These are phyloP conservation scores for Uloborus plumipes DNA, from an alignment of 2,888 invertebrate genomes.

Conservation along the genomic window DNA sequence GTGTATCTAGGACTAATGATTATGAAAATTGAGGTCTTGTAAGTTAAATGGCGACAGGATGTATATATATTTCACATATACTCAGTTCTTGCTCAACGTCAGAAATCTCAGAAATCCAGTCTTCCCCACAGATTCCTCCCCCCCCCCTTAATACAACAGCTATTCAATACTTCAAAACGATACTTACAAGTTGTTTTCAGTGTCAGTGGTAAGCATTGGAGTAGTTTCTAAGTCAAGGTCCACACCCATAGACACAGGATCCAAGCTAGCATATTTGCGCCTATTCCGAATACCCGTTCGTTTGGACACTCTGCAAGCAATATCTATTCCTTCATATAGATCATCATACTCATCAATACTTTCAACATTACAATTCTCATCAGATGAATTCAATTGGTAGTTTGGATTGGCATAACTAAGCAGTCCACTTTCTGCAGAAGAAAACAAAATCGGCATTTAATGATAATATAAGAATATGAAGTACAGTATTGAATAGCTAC, in stretches of 20 bases:
- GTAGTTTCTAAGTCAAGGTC: constrained; percentile 70
- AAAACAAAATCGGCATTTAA: constrained; percentile 40
- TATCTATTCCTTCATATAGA: constrained; percentile 80
- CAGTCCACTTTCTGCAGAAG: constrained; percentile 86
- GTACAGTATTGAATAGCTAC: not conserved
- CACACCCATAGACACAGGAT: constrained; percentile 81
- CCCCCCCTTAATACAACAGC: too few relatives aligned
- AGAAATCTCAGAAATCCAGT: too few relatives aligned
- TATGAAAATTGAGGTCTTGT: too few relatives aligned
- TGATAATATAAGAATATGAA: not conserved
- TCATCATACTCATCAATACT: constrained; percentile 69
- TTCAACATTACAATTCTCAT: constrained; percentile 78
- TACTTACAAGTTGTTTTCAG: constrained; percentile 60
- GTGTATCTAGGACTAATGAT: too few relatives aligned
- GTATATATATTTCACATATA: too few relatives aligned
- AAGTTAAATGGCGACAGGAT: too few relatives aligned
- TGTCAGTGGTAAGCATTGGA: constrained; percentile 43
- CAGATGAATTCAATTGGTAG: constrained; percentile 85
- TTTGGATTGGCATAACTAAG: constrained; percentile 93
- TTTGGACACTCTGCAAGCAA: constrained; percentile 65
- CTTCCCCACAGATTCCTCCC: too few relatives aligned
- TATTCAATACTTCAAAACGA: too few relatives aligned
- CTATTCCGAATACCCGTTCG: constrained; percentile 73
- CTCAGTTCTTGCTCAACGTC: too few relatives aligned
- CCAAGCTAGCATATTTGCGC: constrained; percentile 78